phyloP scores from a whole-genome alignment of 2,113 vertebrate genomes.

The Spea bombifrons region DNA sequence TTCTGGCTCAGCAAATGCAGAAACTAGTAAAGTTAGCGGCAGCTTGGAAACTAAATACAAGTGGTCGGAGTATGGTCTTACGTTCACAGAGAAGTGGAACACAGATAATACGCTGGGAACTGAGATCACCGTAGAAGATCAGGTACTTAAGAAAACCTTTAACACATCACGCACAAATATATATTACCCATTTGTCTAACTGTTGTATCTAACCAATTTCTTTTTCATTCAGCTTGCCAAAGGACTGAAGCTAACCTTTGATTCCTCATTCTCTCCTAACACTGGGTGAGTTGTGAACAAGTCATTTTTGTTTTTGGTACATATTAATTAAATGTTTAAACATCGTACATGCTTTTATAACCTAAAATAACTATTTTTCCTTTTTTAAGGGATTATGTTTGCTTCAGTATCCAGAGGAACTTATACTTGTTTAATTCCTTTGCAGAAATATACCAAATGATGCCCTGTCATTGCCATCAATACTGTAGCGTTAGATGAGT shows the following conservation, averaged over 20 bases:
- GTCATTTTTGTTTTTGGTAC: too few relatives aligned
- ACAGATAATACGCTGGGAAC: constrained; percentile 94
- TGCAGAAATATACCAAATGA: too few relatives aligned
- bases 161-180: too few relatives aligned
- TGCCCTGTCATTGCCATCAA: too few relatives aligned
- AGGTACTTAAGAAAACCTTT: constrained; percentile 61
- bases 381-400: too few relatives aligned
- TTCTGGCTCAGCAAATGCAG: constrained; percentile 89
- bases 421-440: too few relatives aligned
- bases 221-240: constrained; percentile 76
- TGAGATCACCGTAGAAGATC: constrained; percentile 88
- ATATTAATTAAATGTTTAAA: too few relatives aligned
- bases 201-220: constrained; percentile 50
- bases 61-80: constrained; percentile 89
- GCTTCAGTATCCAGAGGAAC: too few relatives aligned
- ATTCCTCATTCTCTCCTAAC: constrained; percentile 96
- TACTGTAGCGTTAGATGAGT: too few relatives aligned
- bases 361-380: too few relatives aligned
- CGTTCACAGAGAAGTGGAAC: constrained; percentile 97
- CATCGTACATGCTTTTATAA: too few relatives aligned
- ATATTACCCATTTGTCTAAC: background rate
- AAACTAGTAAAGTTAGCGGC: constrained; percentile 91
- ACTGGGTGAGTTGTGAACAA: constrained; percentile 80
- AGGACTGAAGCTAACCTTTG: constrained; percentile 93
- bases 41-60: constrained; percentile 96